These are phyloP conservation scores for Synanthedon vespiformis DNA, from an alignment of 2,888 invertebrate species.

Conservation along the genomic window DNA sequence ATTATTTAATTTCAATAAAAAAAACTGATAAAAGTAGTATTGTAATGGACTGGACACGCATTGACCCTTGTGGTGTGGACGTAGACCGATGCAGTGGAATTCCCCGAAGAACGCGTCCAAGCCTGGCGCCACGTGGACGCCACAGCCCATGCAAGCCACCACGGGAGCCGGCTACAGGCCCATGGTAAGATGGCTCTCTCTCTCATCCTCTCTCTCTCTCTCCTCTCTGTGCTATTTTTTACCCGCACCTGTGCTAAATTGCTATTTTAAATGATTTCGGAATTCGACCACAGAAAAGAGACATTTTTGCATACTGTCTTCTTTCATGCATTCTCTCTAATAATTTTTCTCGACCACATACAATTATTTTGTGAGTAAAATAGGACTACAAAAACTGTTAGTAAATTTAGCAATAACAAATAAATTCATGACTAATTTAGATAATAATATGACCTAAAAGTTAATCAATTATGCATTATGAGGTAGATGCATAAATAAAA, in stretches of 20 bases:
- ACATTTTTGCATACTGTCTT: too few relatives aligned
- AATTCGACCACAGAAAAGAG: background rate
- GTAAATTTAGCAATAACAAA: too few relatives aligned
- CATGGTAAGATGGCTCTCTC: constrained; percentile 73
- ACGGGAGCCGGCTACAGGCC: constrained; percentile 89
- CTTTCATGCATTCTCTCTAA: too few relatives aligned
- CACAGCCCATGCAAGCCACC: constrained; percentile 90
- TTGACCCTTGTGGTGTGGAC: background rate
- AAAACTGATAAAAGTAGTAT: background rate
- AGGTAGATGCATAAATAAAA: too few relatives aligned
- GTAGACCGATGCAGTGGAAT: constrained; percentile 90
- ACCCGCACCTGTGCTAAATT: too few relatives aligned
- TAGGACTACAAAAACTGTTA: too few relatives aligned
- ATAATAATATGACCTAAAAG: too few relatives aligned
- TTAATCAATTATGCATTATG: too few relatives aligned
- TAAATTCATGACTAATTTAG: too few relatives aligned
- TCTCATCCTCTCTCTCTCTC: too few relatives aligned
- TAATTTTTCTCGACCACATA: too few relatives aligned
- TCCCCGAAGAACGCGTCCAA: constrained; percentile 89
- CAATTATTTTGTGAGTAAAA: too few relatives aligned
- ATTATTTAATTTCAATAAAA: background rate
- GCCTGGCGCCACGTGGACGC: constrained; percentile 83
- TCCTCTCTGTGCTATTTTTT: background rate
- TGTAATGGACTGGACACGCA: background rate
- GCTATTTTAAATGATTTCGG: constrained; percentile 1